A percentile compares a stretch with the other conserved stretches of the same genome.
Evolutionary conservation across 2,113 vertebrate genomes (phyloP).

Genomic region (Lamprotornis superbus): DNA sequence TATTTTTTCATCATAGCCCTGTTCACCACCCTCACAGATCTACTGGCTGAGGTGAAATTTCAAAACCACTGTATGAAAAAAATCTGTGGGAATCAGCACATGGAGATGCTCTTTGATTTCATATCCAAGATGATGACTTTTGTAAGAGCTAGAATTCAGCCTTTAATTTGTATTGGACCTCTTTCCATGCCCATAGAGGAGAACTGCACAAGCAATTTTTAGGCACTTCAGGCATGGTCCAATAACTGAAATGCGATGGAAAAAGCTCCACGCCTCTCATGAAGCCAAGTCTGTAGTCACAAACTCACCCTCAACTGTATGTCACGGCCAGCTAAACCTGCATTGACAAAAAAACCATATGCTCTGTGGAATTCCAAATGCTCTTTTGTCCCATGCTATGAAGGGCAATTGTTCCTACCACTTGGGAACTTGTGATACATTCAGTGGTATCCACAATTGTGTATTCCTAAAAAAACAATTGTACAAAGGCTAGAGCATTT

Average conservation of each 20-base stretch:
- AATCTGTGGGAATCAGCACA: neutral
- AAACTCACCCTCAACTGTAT: neutral
- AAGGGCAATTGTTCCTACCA: neutral
- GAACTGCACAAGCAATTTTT: neutral
- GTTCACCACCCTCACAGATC: neutral
- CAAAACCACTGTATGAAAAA: neutral
- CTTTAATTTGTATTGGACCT: neutral
- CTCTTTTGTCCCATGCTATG: neutral
- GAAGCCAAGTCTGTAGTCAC: neutral
- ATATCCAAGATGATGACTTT: neutral
- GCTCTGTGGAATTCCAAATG: neutral
- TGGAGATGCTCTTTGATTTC: neutral
- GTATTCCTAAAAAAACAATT: neutral
- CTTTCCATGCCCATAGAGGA: neutral
- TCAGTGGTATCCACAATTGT: neutral
- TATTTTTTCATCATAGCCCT: neutral
- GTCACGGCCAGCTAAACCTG: neutral
- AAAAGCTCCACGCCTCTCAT: neutral
- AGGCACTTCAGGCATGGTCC: neutral
- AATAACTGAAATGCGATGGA: neutral
- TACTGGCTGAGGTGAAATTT: neutral
- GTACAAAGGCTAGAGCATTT: neutral
- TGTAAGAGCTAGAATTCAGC: constrained; percentile 9
- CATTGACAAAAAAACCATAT: neutral
- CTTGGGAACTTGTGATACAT: neutral